A percentile compares a stretch with the other conserved stretches of the same genome.
Evolutionary conservation across 1,140 invertebrate species (phyloP).

Genomic region (Aphelenchoides besseyi): DNA sequence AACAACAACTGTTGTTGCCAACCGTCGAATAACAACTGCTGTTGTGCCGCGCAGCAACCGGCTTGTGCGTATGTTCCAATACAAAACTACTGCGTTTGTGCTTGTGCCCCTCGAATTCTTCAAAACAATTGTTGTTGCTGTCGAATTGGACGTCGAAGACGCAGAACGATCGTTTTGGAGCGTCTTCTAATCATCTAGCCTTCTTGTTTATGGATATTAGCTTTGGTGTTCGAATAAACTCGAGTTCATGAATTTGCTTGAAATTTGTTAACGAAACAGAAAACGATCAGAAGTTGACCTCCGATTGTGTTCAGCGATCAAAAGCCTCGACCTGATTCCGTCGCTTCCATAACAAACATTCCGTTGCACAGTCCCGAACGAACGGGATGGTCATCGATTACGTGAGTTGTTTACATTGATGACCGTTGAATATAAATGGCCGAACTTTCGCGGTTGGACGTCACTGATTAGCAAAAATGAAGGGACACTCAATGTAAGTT

Average conservation of each 20-base stretch:
- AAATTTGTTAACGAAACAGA: no score
- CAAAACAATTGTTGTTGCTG: neutral
- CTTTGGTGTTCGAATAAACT: no score
- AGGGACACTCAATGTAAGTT: neutral
- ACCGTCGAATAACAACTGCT: neutral
- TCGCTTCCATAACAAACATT: no score
- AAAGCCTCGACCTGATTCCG: no score
- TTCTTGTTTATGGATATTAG: no score
- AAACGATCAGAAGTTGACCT: no score
- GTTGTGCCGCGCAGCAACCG: neutral
- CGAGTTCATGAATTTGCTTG: no score
- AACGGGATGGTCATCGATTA: neutral
- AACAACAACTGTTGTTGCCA: neutral
- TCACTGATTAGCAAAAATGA: neutral
- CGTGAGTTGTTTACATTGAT: neutral
- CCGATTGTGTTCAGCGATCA: no score
- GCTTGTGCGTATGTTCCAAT: neutral
- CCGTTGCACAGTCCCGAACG: no score
- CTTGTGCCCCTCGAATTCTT: neutral
- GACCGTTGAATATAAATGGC: neutral
- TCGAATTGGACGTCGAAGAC: neutral
- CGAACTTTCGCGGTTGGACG: neutral
- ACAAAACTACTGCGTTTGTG: constrained; percentile 2
- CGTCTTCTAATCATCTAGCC: neutral
- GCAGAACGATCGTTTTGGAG: neutral